Base-by-base conservation (phyloP, 2,888 invertebrate genomes). In the Lycaena phlaeas region DNA sequence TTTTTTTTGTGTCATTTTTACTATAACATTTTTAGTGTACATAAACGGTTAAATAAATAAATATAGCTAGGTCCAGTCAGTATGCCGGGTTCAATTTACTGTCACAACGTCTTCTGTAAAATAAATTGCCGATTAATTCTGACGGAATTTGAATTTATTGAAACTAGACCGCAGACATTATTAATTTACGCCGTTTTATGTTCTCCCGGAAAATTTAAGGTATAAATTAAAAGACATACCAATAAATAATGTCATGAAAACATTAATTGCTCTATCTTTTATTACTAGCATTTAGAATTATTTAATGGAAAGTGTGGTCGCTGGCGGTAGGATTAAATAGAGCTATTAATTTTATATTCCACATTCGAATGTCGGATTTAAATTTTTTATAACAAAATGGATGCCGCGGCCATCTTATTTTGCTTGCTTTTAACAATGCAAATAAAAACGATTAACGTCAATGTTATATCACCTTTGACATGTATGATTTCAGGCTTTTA, bases 121-220 rank as follows among this genome's bases (percentile, higher is more conserved):
- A n/a, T n/a, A n/a, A n/a, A n/a, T n/a, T n/a, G n/a, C n/a, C n/a
- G n/a, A n/a, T 44, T 38, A 42, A 40, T 46, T 42, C 42, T 43
- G 27, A 25, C 44, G 26, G 34, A 37, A 43, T 36, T 39, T 40
- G 41, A 41, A 44, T 39, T 39, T 31, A 36, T 40, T 28, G 34
- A 34, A 34, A 34, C 34, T 34, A 34, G 34, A 34, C 34, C 18
- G 22, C 10, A 34, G 34, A 22, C 34, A 34, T 1, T 6, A 34
- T 12, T 22, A 34, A 34, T 34, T 34, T 34, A 34, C 18, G 12
- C 11, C 12, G 30, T 30, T 30, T 10, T 30, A 15, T 15, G 15
- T n/a, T n/a, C n/a, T n/a, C n/a, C n/a, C n/a, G n/a, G 30, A 15
- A 15, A 30, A 10, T 10, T 30, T 3, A 15, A 7, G 17, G 4